phyloP scores from a whole-genome alignment of 2,888 invertebrate species.

The Meteorus cinctellus region DNA sequence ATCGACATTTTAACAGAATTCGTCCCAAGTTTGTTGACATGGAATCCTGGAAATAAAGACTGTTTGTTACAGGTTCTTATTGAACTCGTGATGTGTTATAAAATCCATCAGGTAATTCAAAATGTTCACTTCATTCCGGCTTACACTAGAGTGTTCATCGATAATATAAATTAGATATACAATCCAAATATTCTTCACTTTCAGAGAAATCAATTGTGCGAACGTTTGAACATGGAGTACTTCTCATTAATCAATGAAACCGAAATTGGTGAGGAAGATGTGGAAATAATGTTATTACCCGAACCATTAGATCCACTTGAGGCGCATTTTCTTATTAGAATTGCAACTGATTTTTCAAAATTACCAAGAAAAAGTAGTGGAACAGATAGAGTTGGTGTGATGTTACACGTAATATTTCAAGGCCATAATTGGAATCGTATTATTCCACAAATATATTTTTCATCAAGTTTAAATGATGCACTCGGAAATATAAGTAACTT shows the following conservation, averaged over 20 bases:
- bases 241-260: slow-evolving; percentile 77
- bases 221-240: slow-evolving; percentile 79
- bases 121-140: not conserved
- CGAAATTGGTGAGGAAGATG: slow-evolving; percentile 76
- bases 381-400: slow-evolving; percentile 74
- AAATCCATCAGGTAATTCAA: slow-evolving; percentile 77
- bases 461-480: slow-evolving; percentile 75
- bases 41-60: slow-evolving; percentile 79
- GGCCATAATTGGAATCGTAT: slow-evolving; percentile 74
- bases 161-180: too few relatives aligned
- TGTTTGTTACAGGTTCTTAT: slow-evolving; percentile 78
- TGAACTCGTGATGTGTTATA: slow-evolving; percentile 79
- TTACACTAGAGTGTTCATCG: not conserved
- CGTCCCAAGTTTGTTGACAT: slow-evolving; percentile 78
- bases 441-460: slow-evolving; percentile 73
- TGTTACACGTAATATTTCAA: slow-evolving; percentile 77
- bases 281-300: slow-evolving; percentile 80
- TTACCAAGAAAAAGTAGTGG: slow-evolving; percentile 77
- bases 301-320: slow-evolving; percentile 71
- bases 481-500: slow-evolving; percentile 72
- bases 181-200: too few relatives aligned
- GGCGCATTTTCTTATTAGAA: slow-evolving; percentile 79
- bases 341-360: slow-evolving; percentile 79
- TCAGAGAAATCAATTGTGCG: slow-evolving; percentile 75
- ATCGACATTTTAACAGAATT: slow-evolving; percentile 75